phyloP scores from a whole-genome alignment of 2,797 vertebrate genomes.

The Sebastes baramenuke region DNA sequence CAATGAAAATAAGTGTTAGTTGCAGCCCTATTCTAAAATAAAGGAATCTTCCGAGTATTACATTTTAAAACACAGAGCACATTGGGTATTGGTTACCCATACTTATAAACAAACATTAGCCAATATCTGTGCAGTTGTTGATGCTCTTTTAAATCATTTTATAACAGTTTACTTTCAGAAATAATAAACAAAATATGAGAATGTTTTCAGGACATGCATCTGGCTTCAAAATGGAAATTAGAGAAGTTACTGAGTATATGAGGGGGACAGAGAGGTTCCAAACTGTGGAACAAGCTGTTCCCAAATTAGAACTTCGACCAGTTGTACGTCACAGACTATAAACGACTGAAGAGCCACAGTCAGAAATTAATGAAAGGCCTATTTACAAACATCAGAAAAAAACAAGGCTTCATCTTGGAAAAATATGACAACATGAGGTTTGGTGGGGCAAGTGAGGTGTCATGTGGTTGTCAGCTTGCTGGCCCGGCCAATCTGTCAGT shows the following conservation, averaged over 20 bases:
- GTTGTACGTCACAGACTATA: conserved; percentile 47
- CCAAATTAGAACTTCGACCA: conserved; percentile 47
- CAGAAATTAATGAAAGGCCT: conserved; percentile 17
- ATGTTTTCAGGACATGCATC: neutral
- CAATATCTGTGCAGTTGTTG: neutral
- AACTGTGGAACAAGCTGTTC: conserved; percentile 60
- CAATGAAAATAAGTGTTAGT: too few relatives aligned
- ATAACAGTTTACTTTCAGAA: neutral
- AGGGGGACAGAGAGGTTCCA: conserved; percentile 28
- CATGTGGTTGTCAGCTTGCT: conserved; percentile 59
- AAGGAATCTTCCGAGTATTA: conserved; percentile 17
- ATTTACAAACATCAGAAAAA: too few relatives aligned
- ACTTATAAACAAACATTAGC: neutral
- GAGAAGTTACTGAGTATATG: conserved; percentile 4
- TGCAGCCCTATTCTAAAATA: neutral
- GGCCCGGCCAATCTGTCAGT: conserved; percentile 37
- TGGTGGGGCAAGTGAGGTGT: conserved; percentile 23
- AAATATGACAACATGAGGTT: conserved; percentile 21
- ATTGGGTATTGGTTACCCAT: neutral
- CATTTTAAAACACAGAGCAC: conserved; percentile 30
- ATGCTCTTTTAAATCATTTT: neutral
- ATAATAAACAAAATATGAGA: conserved; percentile 6
- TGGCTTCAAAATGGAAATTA: conserved; percentile 38
- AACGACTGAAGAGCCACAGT: conserved; percentile 38
- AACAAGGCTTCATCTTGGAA: conserved; percentile 14